phyloP scores from a whole-genome alignment of 2,888 invertebrate genomes.

The Lepeophtheirus nordmannii region DNA sequence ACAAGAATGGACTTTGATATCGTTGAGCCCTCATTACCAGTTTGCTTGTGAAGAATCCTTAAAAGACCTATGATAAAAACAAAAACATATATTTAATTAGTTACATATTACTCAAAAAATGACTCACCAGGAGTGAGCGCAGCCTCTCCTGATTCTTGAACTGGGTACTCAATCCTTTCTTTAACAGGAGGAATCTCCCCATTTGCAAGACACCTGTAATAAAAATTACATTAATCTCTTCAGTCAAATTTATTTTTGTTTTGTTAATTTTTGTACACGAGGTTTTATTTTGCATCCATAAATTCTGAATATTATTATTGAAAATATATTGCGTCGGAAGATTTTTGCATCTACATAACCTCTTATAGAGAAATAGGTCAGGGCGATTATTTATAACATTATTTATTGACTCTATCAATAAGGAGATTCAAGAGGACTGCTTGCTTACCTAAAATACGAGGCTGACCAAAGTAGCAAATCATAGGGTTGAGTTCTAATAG shows the following conservation, averaged over 20 bases:
- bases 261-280: too few relatives aligned
- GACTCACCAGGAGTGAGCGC: not conserved
- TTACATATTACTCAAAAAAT: not conserved
- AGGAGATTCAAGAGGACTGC: too few relatives aligned
- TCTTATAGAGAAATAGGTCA: too few relatives aligned
- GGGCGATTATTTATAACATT: too few relatives aligned
- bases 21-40: not conserved
- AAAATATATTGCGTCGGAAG: too few relatives aligned
- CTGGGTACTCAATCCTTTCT: conserved; percentile 55
- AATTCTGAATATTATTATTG: too few relatives aligned
- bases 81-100: not conserved
- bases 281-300: too few relatives aligned
- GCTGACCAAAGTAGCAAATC: conserved; percentile 71
- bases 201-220: conserved; percentile 57
- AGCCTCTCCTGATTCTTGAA: conserved; percentile 48
- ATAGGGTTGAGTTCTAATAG: conserved; percentile 72
- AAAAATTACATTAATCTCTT: conserved; percentile 30
- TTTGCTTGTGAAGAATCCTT: not conserved
- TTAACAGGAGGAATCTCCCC: conserved; percentile 67
- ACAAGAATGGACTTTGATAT: not conserved
- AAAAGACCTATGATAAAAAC: not conserved
- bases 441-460: conserved; percentile 32
- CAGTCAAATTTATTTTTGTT: not conserved
- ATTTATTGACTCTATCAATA: too few relatives aligned
- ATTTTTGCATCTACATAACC: too few relatives aligned